These are phyloP conservation scores for Fragum sueziense DNA, from an alignment of 2,888 invertebrate genomes.

Conservation along the genomic window DNA sequence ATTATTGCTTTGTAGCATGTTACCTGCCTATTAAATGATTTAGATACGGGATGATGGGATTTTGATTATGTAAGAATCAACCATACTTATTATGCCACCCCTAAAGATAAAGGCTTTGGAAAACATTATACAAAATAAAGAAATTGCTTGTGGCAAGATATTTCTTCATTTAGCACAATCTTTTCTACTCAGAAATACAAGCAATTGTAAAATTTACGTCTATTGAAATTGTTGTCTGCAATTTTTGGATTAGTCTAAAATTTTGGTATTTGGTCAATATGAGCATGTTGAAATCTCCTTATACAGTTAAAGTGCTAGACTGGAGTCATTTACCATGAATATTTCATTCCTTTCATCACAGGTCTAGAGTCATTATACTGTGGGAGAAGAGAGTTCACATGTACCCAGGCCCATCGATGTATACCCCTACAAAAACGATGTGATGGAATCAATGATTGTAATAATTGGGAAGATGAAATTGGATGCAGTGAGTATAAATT, in stretches of 20 bases:
- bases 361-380: slow-evolving; percentile 53
- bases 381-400: slow-evolving; percentile 64
- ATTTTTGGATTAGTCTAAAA: no score
- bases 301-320: no score
- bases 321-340: no score
- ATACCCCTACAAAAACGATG: slow-evolving; percentile 83
- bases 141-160: neutral
- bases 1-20: no score
- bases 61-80: no score
- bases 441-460: slow-evolving; percentile 93
- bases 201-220: no score
- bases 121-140: neutral
- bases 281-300: no score
- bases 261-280: no score
- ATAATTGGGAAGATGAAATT: slow-evolving; percentile 84
- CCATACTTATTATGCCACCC: neutral
- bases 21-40: no score
- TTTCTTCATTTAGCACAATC: neutral
- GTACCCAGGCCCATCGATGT: slow-evolving; percentile 70
- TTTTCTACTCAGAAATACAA: neutral
- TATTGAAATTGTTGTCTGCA: no score
- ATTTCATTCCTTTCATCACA: no score
- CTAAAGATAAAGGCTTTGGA: neutral
- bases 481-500: slow-evolving; percentile 70
- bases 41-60: no score